Evolutionary conservation across 2,797 vertebrate species (phyloP), one percentile per base, ranked within the genome.

Genomic region (Pipistrellus pygmaeus): DNA sequence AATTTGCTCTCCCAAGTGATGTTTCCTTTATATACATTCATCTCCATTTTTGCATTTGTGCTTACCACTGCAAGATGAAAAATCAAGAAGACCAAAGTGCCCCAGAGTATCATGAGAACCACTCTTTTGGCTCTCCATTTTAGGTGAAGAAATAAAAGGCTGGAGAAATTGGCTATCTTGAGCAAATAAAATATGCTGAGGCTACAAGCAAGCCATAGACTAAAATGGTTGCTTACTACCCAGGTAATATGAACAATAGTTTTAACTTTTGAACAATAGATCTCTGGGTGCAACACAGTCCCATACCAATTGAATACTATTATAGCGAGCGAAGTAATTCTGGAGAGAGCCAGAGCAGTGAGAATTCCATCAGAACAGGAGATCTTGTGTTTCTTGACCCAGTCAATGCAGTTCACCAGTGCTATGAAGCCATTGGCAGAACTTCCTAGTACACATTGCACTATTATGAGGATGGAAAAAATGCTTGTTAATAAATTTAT

Each of bases 401-500:
- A 38, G 38, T 38, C 38, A 38, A 38, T 38, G 38, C 38, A 38
- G 38, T 46, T 46, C 44, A 46, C 44, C 44, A 46, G 44, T 11
- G 11, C 44, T 46, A 46, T 46, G 44, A 46, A 46, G 9, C 44
- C 46, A 48, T 48, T 48, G 46, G 46, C 46, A 48, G 46, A 48
- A 48, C 46, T 48, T 48, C 46, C 46, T 48, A 48, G 46, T 7
- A 48, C 12, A 48, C 46, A 48, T 48, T 48, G 46, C 46, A 48
- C 46, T 48, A 48, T 48, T 48, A 48, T 48, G 46, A 48, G 46
- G 46, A 48, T 48, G 46, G 46, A 48, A 48, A 48, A 14, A 35
- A 94, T 27, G 2, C 4, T 60, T 0, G 0, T 0, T 23, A 60
- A 8, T 57, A 81, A 62, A 41, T 0, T 15, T 9, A 41, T 0